Conservation (phyloP, 2,113 vertebrate genomes). For the Spheniscus mendiculus region DNA sequence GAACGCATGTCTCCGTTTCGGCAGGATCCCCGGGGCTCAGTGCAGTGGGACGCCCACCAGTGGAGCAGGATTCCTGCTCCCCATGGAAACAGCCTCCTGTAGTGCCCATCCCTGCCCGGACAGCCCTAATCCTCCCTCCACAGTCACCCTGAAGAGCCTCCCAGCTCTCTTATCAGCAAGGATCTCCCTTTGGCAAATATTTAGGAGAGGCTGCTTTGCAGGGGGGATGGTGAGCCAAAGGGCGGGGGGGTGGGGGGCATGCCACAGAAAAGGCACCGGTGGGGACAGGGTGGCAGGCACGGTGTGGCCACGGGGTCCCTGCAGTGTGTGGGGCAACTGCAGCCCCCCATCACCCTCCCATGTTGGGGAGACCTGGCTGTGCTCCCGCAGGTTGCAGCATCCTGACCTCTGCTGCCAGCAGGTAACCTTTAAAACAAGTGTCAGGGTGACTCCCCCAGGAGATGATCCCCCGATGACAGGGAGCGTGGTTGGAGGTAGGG, state of each 20-base stretch:
- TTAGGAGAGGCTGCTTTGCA: slow-evolving; percentile 4
- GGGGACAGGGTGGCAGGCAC: rapidly evolving
- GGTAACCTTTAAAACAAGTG: slow-evolving; percentile 30
- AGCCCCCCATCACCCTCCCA: neutral
- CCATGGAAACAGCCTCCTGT: slow-evolving; percentile 71
- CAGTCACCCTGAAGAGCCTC: slow-evolving; percentile 56
- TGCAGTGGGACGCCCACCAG: neutral
- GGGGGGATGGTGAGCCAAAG: neutral
- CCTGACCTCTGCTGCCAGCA: slow-evolving; percentile 24
- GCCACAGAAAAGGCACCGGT: rapidly evolving
- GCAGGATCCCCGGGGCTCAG: neutral
- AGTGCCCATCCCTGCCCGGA: slow-evolving; percentile 53
- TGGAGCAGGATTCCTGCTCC: slow-evolving; percentile 72
- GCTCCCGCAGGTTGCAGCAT: rapidly evolving
- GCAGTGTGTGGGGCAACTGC: rapidly evolving
- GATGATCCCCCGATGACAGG: neutral
- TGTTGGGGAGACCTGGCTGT: rapidly evolving
- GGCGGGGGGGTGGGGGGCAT: rapidly evolving
- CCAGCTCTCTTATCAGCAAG: slow-evolving; percentile 62
- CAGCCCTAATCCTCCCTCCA: slow-evolving; percentile 67
- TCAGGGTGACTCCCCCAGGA: neutral
- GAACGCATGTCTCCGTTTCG: rapidly evolving
- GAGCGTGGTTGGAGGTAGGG: neutral
- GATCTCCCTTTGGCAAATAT: slow-evolving; percentile 72
- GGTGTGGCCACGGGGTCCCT: rapidly evolving